These are phyloP conservation scores for Trididemnum clinides DNA, from an alignment of 23 tunicate species.

Conservation along the genomic window DNA sequence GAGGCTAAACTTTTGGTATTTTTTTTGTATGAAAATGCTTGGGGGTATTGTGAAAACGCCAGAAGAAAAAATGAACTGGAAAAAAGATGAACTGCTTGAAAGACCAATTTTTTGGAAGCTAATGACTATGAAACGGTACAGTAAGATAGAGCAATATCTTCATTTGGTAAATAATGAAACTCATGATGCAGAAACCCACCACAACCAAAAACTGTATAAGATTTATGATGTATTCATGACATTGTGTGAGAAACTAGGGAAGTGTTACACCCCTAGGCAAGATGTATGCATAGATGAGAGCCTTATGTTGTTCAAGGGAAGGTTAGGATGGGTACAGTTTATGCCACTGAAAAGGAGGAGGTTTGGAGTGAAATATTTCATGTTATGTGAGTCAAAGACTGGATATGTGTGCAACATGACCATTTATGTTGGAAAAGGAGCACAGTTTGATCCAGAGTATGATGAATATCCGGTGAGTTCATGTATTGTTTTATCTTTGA, in stretches of 20 bases:
- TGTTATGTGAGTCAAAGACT: too few species aligned
- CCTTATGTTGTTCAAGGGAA: too few species aligned
- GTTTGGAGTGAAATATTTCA: slow-evolving; percentile 1
- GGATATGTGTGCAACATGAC: too few species aligned
- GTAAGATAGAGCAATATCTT: slow-evolving; percentile 22
- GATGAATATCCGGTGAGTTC: not conserved
- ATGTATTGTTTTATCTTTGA: not conserved
- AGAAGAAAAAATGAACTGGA: slow-evolving; percentile 2
- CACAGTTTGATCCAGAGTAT: too few species aligned
- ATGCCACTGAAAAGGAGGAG: not conserved
- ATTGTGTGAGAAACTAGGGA: too few species aligned
- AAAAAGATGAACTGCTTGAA: not conserved
- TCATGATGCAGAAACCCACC: slow-evolving; percentile 1
- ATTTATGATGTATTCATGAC: too few species aligned
- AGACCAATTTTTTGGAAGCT: slow-evolving; percentile 1
- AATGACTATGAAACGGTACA: not conserved
- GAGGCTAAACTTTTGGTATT: not conserved
- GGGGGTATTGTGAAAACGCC: slow-evolving; percentile 1
- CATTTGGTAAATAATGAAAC: slow-evolving; percentile 12
- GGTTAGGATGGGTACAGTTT: slow-evolving; percentile 18
- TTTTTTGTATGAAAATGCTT: not conserved
- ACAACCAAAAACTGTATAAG: not conserved
- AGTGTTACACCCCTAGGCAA: too few species aligned
- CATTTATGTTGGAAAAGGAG: too few species aligned
- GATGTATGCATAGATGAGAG: too few species aligned